A percentile compares a stretch with the other conserved stretches of the same genome.
Conservation (phyloP, 2,113 vertebrate species). For the Ciconia maguari region DNA sequence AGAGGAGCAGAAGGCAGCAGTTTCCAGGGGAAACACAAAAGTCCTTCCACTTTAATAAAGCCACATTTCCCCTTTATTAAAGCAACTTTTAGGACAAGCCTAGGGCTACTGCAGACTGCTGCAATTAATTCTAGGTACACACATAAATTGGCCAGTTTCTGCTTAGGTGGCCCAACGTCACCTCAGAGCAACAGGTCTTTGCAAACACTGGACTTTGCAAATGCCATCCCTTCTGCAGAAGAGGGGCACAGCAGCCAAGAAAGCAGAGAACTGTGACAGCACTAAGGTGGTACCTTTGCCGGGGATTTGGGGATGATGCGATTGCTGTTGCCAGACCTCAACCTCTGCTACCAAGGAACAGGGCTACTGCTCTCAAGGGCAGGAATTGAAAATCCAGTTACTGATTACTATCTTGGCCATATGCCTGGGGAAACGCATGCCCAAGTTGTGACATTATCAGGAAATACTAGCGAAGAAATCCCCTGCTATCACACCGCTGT, state of each 20-base stretch:
- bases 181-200: neutral
- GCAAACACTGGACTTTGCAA: neutral
- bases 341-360: neutral
- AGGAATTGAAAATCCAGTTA: neutral
- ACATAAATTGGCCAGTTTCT: neutral
- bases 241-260: neutral
- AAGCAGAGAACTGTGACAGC: neutral
- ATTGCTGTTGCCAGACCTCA: neutral
- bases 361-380: neutral
- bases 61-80: neutral
- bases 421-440: neutral
- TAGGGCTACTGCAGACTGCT: neutral
- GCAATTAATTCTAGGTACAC: neutral
- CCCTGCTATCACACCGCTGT: neutral
- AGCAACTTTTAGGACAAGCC: neutral
- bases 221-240: neutral
- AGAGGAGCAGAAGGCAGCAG: neutral
- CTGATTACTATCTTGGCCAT: neutral
- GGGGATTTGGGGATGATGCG: neutral
- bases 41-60: neutral
- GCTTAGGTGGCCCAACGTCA: neutral
- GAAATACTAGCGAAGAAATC: neutral
- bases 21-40: neutral
- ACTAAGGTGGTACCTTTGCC: accelerated
- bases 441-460: neutral